phyloP scores from a whole-genome alignment of 1,140 invertebrate genomes.

The Meloidogyne exigua region DNA sequence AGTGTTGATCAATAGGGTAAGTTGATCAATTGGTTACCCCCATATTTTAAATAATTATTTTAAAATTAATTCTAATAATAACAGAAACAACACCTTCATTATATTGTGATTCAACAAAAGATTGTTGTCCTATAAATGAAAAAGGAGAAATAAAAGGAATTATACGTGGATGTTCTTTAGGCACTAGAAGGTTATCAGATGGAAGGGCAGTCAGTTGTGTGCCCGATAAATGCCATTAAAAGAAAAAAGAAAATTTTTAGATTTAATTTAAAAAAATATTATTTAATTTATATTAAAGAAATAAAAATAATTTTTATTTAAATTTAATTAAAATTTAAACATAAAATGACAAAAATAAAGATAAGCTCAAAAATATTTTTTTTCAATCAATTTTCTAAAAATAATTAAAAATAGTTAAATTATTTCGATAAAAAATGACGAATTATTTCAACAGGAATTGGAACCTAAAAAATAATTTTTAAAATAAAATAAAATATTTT shows the following conservation, averaged over 20 bases:
- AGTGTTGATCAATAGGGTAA: no score
- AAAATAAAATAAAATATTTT: neutral
- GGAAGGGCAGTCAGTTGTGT: slow-evolving; percentile 42
- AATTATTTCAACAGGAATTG: slow-evolving; percentile 22
- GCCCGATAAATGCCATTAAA: slow-evolving; percentile 39
- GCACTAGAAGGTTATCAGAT: slow-evolving; percentile 30
- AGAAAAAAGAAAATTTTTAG: neutral
- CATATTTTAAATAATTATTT: no score
- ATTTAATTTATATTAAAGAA: no score
- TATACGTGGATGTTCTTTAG: slow-evolving; percentile 44
- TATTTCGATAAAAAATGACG: slow-evolving; percentile 26
- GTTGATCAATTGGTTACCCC: no score
- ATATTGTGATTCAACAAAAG: slow-evolving; percentile 28
- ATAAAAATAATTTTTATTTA: no score
- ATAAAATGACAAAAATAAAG: neutral
- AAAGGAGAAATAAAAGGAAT: slow-evolving; percentile 17
- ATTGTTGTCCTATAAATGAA: slow-evolving; percentile 36
- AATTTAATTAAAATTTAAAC: neutral
- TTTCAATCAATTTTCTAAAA: neutral
- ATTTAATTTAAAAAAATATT: no score
- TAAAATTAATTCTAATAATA: neutral
- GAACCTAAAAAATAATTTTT: slow-evolving; percentile 12
- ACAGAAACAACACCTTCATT: neutral
- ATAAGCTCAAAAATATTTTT: neutral
- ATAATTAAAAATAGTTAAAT: neutral